These are phyloP conservation scores for Corythaeola cristata DNA, from an alignment of 2,113 vertebrate species.

Conservation along the genomic window DNA sequence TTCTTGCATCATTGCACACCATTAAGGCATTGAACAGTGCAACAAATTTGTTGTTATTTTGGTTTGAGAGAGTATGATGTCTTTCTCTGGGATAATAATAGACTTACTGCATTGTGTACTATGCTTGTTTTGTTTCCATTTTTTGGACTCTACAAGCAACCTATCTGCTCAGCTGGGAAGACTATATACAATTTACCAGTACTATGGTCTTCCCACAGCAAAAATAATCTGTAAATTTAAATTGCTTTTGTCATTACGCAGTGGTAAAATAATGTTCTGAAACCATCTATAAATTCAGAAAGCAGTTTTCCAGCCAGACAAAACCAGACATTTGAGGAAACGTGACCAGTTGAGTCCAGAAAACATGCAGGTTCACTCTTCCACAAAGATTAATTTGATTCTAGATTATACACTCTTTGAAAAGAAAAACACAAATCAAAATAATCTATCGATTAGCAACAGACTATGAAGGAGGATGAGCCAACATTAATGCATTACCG, in stretches of 20 bases:
- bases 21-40: neutral
- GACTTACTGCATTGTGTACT: neutral
- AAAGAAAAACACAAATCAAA: constrained; percentile 14
- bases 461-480: neutral
- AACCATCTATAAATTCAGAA: constrained; percentile 35
- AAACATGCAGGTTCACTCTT: neutral
- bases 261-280: constrained; percentile 24
- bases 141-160: neutral
- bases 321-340: neutral
- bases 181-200: neutral
- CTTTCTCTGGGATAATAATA: neutral
- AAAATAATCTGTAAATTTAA: neutral
- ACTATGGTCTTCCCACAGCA: neutral
- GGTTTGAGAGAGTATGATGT: neutral
- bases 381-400: constrained; percentile 43
- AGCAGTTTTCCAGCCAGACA: constrained; percentile 40
- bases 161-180: neutral
- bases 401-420: neutral
- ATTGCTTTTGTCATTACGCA: constrained; percentile 1
- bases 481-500: neutral
- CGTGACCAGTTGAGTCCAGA: constrained; percentile 3
- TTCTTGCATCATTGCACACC: neutral
- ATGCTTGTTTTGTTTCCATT: neutral
- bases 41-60: neutral
- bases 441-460: constrained; percentile 21